These are phyloP conservation scores for Harpagoxenus sublaevis DNA, from an alignment of 2,888 invertebrate species.

Conservation along the genomic window DNA sequence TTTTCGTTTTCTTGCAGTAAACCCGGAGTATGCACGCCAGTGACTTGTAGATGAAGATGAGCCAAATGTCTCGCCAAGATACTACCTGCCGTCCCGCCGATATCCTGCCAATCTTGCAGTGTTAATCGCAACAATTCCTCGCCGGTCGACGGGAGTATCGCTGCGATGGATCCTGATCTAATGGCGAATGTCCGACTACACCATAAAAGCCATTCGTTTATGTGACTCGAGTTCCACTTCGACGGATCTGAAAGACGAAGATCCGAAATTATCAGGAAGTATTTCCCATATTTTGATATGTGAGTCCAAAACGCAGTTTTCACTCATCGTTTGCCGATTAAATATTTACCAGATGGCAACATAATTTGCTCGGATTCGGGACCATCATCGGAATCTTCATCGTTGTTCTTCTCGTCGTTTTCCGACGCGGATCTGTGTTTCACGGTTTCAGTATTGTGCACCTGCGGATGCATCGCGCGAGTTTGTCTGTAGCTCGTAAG, in stretches of 20 bases:
- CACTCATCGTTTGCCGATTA: slow-evolving; percentile 10
- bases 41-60: slow-evolving; percentile 88
- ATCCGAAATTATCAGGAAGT: neutral
- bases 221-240: slow-evolving; percentile 89
- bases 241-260: slow-evolving; percentile 87
- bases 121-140: slow-evolving; percentile 88
- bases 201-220: slow-evolving; percentile 89
- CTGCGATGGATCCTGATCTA: slow-evolving; percentile 87
- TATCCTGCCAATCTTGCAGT: slow-evolving; percentile 89
- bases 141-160: slow-evolving; percentile 88
- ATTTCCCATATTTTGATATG: neutral
- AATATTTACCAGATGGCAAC: slow-evolving; percentile 87
- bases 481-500: slow-evolving; percentile 4
- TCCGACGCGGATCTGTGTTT: slow-evolving; percentile 39
- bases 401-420: slow-evolving; percentile 23
- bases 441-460: neutral
- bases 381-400: slow-evolving; percentile 80
- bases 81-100: slow-evolving; percentile 86
- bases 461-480: slow-evolving; percentile 10
- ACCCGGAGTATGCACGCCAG: slow-evolving; percentile 88
- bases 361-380: slow-evolving; percentile 85
- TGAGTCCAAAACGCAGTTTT: neutral
- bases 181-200: slow-evolving; percentile 88
- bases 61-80: slow-evolving; percentile 89
- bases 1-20: slow-evolving; percentile 87